phyloP scores from a whole-genome alignment of 2,888 invertebrate species.

The Capitulum mitella region DNA sequence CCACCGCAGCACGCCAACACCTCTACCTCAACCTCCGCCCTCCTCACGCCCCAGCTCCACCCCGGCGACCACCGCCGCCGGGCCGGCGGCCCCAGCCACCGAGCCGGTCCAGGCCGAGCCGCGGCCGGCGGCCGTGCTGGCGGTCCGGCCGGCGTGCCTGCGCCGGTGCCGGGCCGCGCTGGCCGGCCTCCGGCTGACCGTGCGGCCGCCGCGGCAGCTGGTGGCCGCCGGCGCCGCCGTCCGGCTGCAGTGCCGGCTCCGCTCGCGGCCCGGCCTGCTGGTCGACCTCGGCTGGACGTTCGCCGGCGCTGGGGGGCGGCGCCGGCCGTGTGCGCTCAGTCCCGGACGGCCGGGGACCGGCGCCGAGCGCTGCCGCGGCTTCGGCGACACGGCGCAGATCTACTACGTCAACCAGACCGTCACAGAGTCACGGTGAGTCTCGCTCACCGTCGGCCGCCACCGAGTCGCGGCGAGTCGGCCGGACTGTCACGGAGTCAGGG shows the following conservation, averaged over 20 bases:
- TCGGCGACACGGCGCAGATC: background rate
- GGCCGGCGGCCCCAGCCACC: no score
- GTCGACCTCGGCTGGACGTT: background rate
- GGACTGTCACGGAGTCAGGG: no score
- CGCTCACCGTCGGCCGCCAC: no score
- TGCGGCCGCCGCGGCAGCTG: background rate
- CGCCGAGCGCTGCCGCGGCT: background rate
- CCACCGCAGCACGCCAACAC: no score
- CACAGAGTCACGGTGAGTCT: background rate
- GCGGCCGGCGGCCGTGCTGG: background rate
- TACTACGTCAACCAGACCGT: constrained; percentile 1
- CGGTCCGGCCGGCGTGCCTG: background rate
- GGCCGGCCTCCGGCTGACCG: background rate
- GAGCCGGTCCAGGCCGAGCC: no score
- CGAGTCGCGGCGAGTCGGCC: no score
- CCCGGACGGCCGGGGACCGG: background rate
- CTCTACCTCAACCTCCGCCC: no score
- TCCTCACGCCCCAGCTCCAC: no score
- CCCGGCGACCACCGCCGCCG: no score
- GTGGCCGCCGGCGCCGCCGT: background rate
- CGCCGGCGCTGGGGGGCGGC: background rate
- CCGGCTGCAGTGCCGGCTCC: background rate
- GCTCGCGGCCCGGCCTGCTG: background rate
- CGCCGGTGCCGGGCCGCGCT: background rate
- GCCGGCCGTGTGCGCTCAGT: background rate